These are phyloP conservation scores for Sebastes miniatus DNA, from an alignment of 2,797 vertebrate species.

Conservation along the genomic window DNA sequence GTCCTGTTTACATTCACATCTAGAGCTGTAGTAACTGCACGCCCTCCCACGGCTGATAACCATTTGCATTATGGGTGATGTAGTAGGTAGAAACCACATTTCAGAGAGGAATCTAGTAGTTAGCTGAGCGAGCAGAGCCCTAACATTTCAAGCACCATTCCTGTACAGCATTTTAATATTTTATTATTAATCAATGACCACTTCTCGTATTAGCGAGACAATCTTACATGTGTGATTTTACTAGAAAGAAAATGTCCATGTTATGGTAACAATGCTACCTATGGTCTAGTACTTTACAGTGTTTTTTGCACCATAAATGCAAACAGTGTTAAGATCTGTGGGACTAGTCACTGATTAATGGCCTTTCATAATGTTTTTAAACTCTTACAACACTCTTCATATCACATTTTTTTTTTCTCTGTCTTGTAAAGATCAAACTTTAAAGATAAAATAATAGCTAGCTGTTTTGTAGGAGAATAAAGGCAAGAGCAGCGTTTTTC, in stretches of 20 bases:
- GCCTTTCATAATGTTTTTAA: constrained; percentile 86
- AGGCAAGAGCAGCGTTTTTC: constrained; percentile 67
- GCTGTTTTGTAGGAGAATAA: constrained; percentile 76
- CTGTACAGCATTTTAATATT: constrained; percentile 69
- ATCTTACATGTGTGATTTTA: constrained; percentile 75
- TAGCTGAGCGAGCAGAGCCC: constrained; percentile 22
- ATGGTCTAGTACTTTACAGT: constrained; percentile 67
- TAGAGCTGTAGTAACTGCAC: constrained; percentile 38
- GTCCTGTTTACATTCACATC: constrained; percentile 40
- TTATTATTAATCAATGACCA: constrained; percentile 68
- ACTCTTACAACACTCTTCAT: constrained; percentile 80
- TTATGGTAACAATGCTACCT: constrained; percentile 74
- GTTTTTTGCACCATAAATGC: constrained; percentile 73
- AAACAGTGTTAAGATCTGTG: constrained; percentile 65
- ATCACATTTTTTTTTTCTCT: constrained; percentile 75
- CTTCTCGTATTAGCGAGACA: constrained; percentile 80
- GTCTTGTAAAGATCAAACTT: constrained; percentile 72
- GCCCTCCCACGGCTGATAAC: constrained; percentile 26
- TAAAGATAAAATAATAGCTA: constrained; percentile 72
- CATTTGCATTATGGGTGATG: constrained; percentile 61
- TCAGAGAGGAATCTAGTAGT: constrained; percentile 24
- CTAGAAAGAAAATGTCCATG: constrained; percentile 61
- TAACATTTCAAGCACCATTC: constrained; percentile 28
- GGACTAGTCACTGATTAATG: constrained; percentile 77
- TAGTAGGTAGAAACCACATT: constrained; percentile 34